Conservation (phyloP, 2,113 vertebrate genomes). For the Nothocercus nigrocapillus region DNA sequence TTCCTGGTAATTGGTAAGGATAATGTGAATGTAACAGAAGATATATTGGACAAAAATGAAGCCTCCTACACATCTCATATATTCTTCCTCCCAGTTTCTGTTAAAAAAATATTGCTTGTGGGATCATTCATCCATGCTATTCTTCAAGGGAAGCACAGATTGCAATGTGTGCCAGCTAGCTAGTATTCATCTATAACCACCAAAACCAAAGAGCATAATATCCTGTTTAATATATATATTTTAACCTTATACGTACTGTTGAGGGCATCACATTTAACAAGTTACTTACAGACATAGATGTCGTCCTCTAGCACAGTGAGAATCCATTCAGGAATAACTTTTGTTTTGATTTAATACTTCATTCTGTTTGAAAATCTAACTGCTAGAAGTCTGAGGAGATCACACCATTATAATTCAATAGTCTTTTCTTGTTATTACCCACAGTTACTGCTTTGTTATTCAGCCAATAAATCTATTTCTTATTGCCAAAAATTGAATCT, state of each 20-base stretch:
- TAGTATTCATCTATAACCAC: not conserved
- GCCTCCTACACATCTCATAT: not conserved
- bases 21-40: not conserved
- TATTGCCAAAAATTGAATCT: not conserved
- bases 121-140: not conserved
- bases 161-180: not conserved
- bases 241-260: not conserved
- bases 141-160: not conserved
- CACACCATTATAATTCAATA: not conserved
- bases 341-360: not conserved
- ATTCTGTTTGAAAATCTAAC: not conserved
- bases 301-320: not conserved
- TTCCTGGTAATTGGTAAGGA: not conserved
- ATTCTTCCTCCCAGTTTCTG: not conserved
- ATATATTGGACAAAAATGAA: not conserved
- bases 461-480: not conserved
- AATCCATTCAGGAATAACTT: not conserved
- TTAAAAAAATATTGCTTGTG: not conserved
- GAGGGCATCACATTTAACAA: not conserved
- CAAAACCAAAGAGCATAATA: not conserved
- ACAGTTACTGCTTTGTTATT: slow-evolving; percentile 27
- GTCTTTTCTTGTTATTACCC: not conserved
- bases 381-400: not conserved
- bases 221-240: not conserved
- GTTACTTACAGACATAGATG: not conserved